phyloP scores from a whole-genome alignment of 2,888 invertebrate species.

The Cabera pusaria region DNA sequence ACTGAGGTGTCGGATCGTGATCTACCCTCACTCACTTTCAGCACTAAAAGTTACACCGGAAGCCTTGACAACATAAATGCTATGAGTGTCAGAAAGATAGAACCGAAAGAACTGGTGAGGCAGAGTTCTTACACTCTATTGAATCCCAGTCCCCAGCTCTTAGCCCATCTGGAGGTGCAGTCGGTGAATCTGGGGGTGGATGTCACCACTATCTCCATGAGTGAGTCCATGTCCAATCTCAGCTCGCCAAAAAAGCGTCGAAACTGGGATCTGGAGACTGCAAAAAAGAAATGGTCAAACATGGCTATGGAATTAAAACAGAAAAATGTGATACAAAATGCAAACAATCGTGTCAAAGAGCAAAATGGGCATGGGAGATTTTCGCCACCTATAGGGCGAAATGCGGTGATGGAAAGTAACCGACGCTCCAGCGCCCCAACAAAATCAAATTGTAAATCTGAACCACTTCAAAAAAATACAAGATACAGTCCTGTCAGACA shows the following conservation, averaged over 20 bases:
- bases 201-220: constrained; percentile 76
- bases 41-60: constrained; percentile 70
- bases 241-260: constrained; percentile 56
- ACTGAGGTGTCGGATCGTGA: constrained; percentile 59
- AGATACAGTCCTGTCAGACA: constrained; percentile 47
- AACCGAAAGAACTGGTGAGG: constrained; percentile 79
- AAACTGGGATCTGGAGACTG: constrained; percentile 74
- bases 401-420: constrained; percentile 40
- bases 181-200: constrained; percentile 72
- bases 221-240: constrained; percentile 69
- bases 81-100: constrained; percentile 54
- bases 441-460: constrained; percentile 49
- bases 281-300: constrained; percentile 78
- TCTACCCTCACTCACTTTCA: too few species aligned
- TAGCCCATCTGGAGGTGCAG: constrained; percentile 84
- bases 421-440: constrained; percentile 36
- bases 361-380: constrained; percentile 34
- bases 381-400: constrained; percentile 41
- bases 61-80: constrained; percentile 72
- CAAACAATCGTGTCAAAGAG: constrained; percentile 25
- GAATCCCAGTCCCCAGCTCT: constrained; percentile 88
- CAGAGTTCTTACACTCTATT: constrained; percentile 92
- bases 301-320: constrained; percentile 71
- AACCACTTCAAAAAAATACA: constrained; percentile 43
- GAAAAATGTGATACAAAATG: constrained; percentile 35